Conservation (phyloP, 2,888 invertebrate genomes). For the Spisula subtruncata region DNA sequence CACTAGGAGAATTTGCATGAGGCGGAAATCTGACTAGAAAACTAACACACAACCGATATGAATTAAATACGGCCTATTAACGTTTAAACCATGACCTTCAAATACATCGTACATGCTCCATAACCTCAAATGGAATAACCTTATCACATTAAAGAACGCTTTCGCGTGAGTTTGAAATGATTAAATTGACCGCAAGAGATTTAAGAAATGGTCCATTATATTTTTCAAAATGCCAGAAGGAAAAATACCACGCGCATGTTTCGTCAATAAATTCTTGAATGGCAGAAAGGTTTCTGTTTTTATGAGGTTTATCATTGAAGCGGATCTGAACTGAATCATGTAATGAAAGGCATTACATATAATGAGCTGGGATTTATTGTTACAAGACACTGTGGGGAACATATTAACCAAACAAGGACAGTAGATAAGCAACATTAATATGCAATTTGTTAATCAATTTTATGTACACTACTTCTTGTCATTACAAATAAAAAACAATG, state of each 20-base stretch:
- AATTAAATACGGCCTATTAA: no score
- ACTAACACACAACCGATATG: no score
- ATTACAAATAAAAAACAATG: background rate
- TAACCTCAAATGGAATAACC: no score
- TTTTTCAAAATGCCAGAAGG: background rate
- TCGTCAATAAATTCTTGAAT: background rate
- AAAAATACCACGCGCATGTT: background rate
- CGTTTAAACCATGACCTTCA: no score
- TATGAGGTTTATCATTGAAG: background rate
- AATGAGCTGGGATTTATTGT: conserved; percentile 10
- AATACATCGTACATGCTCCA: no score
- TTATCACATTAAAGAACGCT: no score
- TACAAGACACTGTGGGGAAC: background rate
- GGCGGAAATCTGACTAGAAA: no score
- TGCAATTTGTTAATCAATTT: background rate
- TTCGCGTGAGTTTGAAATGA: background rate
- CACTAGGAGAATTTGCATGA: no score
- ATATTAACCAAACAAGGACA: background rate
- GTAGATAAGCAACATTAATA: background rate
- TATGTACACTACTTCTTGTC: no score
- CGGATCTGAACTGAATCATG: background rate
- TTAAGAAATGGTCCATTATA: background rate
- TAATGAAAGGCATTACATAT: conserved; percentile 6
- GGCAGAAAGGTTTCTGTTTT: background rate
- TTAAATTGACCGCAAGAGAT: background rate